Conservation (phyloP, 2,888 invertebrate genomes). For the Pachliopta kotzebuea region DNA sequence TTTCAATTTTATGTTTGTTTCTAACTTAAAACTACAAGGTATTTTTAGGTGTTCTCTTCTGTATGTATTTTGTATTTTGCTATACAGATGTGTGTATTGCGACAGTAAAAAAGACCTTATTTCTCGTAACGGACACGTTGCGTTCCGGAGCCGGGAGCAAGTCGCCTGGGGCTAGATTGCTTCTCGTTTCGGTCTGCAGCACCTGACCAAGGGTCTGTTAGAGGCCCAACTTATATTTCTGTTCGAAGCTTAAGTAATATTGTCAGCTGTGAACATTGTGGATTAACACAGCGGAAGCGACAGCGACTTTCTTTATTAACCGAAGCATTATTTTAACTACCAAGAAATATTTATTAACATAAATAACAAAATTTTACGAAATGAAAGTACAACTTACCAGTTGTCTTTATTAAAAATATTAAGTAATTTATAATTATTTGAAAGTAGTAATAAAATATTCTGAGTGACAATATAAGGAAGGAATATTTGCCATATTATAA, state of each 20-base stretch:
- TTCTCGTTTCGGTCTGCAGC: slow-evolving; percentile 36
- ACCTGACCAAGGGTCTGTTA: slow-evolving; percentile 35
- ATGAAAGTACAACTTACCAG: no score
- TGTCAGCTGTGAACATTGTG: slow-evolving; percentile 10
- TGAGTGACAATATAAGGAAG: no score
- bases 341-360: no score
- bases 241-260: slow-evolving; percentile 18
- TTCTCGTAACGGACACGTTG: slow-evolving; percentile 10
- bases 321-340: not conserved
- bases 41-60: no score
- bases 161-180: slow-evolving; percentile 34
- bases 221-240: slow-evolving; percentile 15
- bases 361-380: no score
- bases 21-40: no score
- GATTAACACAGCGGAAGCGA: slow-evolving; percentile 3
- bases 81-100: not conserved
- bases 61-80: not conserved
- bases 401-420: no score
- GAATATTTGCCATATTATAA: no score
- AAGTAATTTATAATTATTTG: no score
- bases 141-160: slow-evolving; percentile 19
- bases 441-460: no score
- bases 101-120: slow-evolving; percentile 4
- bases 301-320: not conserved
- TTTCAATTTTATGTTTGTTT: no score